Evolutionary conservation across 1,140 invertebrate species (phyloP).

Genomic region (Saccostrea cuccullata): DNA sequence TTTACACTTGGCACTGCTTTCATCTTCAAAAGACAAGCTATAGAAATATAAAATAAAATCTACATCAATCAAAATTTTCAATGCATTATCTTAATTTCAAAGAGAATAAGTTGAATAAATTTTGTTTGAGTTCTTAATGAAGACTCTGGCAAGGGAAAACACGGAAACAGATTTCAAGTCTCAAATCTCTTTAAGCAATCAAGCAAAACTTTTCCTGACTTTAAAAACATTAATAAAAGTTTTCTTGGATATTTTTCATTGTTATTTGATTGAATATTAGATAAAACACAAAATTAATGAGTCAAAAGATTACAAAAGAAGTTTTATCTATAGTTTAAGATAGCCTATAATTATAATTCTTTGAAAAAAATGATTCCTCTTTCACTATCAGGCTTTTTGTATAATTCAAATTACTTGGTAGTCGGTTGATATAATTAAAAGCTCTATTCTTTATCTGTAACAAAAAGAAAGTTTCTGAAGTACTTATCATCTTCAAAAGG

Average conservation of each 20-base stretch:
- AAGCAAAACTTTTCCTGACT: constrained; percentile 27
- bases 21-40: constrained; percentile 21
- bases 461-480: background rate
- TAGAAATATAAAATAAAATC: constrained; percentile 35
- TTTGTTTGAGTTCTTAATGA: constrained; percentile 28
- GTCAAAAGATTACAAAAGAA: constrained; percentile 20
- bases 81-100: constrained; percentile 37
- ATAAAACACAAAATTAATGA: constrained; percentile 20
- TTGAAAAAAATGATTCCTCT: background rate
- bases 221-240: constrained; percentile 1
- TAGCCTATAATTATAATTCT: constrained; percentile 1
- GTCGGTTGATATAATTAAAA: constrained; percentile 14
- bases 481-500: constrained; percentile 2
- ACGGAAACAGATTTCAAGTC: background rate
- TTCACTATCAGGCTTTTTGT: constrained; percentile 8
- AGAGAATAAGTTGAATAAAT: constrained; percentile 24
- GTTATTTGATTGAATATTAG: constrained; percentile 24
- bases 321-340: constrained; percentile 26
- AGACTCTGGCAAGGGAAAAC: constrained; percentile 27
- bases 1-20: background rate
- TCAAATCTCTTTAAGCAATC: constrained; percentile 16
- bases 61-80: constrained; percentile 36
- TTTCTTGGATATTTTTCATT: constrained; percentile 37
- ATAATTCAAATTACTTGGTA: constrained; percentile 17
- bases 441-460: background rate